A percentile compares a stretch with the other conserved stretches of the same genome.
Conservation (phyloP, 2,888 invertebrate genomes). For the Psococerastis gibbosa region DNA sequence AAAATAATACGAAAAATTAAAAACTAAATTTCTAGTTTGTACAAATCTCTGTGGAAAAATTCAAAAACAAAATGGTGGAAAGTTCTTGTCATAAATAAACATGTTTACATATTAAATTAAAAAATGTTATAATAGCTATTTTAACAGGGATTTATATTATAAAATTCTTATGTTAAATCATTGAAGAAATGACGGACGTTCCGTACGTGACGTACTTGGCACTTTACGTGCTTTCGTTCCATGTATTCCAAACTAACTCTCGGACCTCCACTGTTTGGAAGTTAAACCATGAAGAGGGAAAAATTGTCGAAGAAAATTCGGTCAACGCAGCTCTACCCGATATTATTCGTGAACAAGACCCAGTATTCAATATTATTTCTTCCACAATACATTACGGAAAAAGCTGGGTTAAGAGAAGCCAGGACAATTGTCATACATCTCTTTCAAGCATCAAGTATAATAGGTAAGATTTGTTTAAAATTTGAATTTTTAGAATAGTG, state of each 20-base stretch:
- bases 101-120: constrained; percentile 2
- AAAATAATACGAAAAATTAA: too few species aligned
- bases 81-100: constrained; percentile 10
- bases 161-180: background rate
- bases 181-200: constrained; percentile 32
- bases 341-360: constrained; percentile 36
- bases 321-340: constrained; percentile 31
- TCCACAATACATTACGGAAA: constrained; percentile 47
- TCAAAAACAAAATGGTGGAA: constrained; percentile 6
- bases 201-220: constrained; percentile 41
- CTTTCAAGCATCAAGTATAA: too few species aligned
- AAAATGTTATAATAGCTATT: background rate
- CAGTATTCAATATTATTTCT: constrained; percentile 54
- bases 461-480: too few species aligned
- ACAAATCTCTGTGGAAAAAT: too few species aligned
- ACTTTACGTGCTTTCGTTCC: constrained; percentile 49
- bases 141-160: background rate
- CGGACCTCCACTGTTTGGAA: constrained; percentile 70
- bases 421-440: too few species aligned
- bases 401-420: constrained; percentile 45
- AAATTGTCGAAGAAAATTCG: constrained; percentile 45
- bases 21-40: too few species aligned
- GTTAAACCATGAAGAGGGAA: constrained; percentile 53
- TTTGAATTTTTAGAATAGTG: too few species aligned
- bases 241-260: constrained; percentile 56